Evolutionary conservation across 2,888 invertebrate species (phyloP).

Genomic region (Synergus laeviventris): DNA sequence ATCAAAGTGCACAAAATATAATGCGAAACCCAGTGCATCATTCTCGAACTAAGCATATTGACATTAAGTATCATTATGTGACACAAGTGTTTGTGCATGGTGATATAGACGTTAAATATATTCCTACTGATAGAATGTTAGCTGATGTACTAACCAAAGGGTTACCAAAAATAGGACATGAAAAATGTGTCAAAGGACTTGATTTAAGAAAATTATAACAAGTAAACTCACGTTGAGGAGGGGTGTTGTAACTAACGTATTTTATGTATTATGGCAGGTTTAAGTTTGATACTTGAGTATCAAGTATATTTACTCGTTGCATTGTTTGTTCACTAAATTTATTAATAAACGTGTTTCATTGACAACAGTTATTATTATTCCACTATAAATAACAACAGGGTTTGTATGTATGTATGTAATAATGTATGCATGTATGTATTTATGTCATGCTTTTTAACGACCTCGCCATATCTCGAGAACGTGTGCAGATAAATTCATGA

Average conservation of each 20-base stretch:
- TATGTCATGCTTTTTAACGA: too few species aligned
- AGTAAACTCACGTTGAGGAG: constrained; percentile 22
- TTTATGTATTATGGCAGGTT: too few species aligned
- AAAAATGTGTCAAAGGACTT: constrained; percentile 12
- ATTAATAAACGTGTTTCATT: too few species aligned
- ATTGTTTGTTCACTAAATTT: too few species aligned
- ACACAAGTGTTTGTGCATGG: constrained; percentile 6
- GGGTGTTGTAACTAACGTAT: not conserved
- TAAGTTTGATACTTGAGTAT: too few species aligned
- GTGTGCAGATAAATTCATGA: too few species aligned
- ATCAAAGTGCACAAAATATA: not conserved
- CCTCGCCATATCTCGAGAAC: too few species aligned
- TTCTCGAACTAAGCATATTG: not conserved
- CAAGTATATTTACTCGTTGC: too few species aligned
- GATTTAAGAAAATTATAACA: not conserved
- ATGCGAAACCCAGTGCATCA: constrained; percentile 5
- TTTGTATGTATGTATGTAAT: too few species aligned
- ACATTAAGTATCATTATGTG: constrained; percentile 15
- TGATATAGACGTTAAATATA: constrained; percentile 30
- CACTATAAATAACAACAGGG: too few species aligned
- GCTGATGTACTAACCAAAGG: constrained; percentile 23
- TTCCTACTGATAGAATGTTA: constrained; percentile 2
- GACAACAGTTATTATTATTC: too few species aligned
- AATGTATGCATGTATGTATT: too few species aligned
- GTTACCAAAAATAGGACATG: not conserved